phyloP scores from a whole-genome alignment of 2,797 vertebrate species.

The Diplodus puntazzo region DNA sequence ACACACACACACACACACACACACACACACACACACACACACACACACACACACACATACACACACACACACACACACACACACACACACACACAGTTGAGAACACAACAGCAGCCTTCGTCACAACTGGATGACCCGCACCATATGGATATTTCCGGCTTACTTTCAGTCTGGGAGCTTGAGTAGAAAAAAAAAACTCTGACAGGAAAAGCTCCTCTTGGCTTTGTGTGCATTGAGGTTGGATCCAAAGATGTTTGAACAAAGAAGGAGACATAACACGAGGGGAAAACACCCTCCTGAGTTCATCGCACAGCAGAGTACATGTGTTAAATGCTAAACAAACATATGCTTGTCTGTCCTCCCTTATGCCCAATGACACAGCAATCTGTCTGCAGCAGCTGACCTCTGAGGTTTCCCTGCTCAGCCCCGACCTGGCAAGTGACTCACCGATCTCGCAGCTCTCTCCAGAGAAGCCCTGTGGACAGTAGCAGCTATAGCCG shows the following conservation, averaged over 20 bases:
- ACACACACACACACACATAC: constrained; percentile 21
- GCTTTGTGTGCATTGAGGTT: constrained; percentile 20
- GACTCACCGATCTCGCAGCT: constrained; percentile 97
- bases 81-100: constrained; percentile 21
- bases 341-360: constrained; percentile 46
- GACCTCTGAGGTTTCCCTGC: constrained; percentile 50
- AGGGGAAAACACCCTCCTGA: constrained; percentile 10
- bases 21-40: constrained; percentile 22
- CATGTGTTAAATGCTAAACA: constrained; percentile 50
- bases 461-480: constrained; percentile 93
- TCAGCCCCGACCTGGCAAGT: constrained; percentile 35
- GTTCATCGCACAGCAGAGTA: not conserved
- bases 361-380: constrained; percentile 33
- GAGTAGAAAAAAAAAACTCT: constrained; percentile 30
- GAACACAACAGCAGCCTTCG: constrained; percentile 46
- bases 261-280: constrained; percentile 22
- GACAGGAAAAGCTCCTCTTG: constrained; percentile 29
- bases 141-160: constrained; percentile 63
- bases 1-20: constrained; percentile 26
- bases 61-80: no score
- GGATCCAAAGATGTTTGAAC: constrained; percentile 16
- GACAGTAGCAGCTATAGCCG: constrained; percentile 93
- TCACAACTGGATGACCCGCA: constrained; percentile 59
- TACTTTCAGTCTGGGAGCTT: constrained; percentile 48
- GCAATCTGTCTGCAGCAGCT: constrained; percentile 50